A percentile compares a stretch with the other conserved stretches of the same genome.
Evolutionary conservation across 2,113 vertebrate genomes (phyloP).

Genomic region (Tyto alba): DNA sequence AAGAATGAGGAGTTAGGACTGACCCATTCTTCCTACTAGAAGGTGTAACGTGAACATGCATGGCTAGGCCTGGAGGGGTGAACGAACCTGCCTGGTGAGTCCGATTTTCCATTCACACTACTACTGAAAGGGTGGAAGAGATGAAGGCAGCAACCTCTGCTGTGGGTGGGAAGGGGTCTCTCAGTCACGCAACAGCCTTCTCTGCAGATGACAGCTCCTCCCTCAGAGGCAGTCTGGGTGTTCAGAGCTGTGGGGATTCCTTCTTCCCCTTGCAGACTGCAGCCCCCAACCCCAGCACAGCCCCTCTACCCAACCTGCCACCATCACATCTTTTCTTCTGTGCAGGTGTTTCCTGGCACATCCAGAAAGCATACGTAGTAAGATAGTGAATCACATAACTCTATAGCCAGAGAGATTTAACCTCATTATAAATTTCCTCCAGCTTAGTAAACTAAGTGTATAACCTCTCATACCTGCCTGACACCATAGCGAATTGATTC

Average conservation of each 20-base stretch:
- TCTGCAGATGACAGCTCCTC: background rate
- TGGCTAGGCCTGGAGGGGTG: no score
- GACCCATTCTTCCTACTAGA: background rate
- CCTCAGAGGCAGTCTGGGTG: background rate
- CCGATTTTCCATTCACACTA: fast-evolving
- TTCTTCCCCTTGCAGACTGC: background rate
- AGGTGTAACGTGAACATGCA: background rate
- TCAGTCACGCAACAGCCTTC: fast-evolving
- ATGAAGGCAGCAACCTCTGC: background rate
- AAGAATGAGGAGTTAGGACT: background rate
- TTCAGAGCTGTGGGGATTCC: background rate
- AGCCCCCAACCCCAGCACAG: background rate
- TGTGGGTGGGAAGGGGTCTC: background rate
- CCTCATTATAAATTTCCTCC: background rate
- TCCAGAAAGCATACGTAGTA: fast-evolving
- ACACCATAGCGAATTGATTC: background rate
- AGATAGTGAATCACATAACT: background rate
- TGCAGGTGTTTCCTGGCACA: background rate
- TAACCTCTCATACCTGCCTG: background rate
- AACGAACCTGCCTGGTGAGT: background rate
- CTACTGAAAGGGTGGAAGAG: background rate
- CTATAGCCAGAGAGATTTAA: background rate
- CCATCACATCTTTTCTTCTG: background rate
- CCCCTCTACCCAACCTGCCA: background rate
- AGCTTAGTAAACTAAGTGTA: background rate